Evolutionary conservation across 2,888 invertebrate species (phyloP).

Genomic region (Chloromyia formosa): DNA sequence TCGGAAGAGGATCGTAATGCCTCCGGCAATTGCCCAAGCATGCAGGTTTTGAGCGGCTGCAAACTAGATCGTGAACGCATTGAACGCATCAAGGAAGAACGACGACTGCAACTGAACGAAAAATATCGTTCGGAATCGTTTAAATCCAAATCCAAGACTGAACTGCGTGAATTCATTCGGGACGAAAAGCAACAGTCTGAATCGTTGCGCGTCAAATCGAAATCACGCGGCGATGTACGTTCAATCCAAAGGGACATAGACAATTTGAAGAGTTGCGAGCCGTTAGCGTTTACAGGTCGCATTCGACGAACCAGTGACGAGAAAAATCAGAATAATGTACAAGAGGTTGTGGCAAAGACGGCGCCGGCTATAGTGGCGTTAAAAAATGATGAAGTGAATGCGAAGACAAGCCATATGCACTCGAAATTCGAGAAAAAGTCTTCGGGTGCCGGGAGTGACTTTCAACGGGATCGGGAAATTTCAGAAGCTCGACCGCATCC

Average conservation of each 20-base stretch:
- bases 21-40: conserved; percentile 53
- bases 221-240: conserved; percentile 61
- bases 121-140: conserved; percentile 87
- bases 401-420: conserved; percentile 48
- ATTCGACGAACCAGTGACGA: conserved; percentile 63
- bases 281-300: conserved; percentile 49
- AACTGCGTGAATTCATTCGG: conserved; percentile 57
- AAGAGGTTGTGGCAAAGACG: conserved; percentile 48
- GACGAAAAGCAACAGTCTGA: conserved; percentile 59
- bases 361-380: conserved; percentile 24
- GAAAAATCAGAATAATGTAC: conserved; percentile 63
- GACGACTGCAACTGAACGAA: conserved; percentile 84
- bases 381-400: conserved; percentile 16
- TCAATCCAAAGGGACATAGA: conserved; percentile 60
- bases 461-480: conserved; percentile 54
- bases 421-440: conserved; percentile 59
- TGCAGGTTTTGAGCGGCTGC: conserved; percentile 65
- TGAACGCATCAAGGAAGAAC: conserved; percentile 89
- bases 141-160: conserved; percentile 65
- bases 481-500: conserved; percentile 47
- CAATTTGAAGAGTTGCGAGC: conserved; percentile 53
- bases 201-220: conserved; percentile 61
- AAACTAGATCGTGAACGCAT: conserved; percentile 82
- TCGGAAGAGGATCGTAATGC: conserved; percentile 57
- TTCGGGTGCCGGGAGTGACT: conserved; percentile 50